Conservation (phyloP, 2,888 invertebrate species). For the Ochropleura leucogaster region DNA sequence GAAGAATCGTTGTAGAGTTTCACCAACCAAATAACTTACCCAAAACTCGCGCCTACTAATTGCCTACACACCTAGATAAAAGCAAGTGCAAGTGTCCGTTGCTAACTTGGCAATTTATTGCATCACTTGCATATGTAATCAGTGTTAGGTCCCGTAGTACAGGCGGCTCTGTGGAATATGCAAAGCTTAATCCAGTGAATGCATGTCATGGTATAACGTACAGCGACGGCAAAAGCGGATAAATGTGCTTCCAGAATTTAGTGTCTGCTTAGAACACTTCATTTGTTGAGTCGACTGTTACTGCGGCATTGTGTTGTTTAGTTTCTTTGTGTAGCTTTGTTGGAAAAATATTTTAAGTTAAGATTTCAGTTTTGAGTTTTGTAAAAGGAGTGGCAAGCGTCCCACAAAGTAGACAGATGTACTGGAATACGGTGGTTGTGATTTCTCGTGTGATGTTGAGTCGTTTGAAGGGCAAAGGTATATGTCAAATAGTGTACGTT, state of each 20-base stretch:
- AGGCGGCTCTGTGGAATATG: constrained; percentile 75
- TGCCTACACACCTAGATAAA: constrained; percentile 32
- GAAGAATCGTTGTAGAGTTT: background rate
- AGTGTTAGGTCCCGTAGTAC: constrained; percentile 64
- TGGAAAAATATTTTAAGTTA: background rate
- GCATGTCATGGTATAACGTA: constrained; percentile 73
- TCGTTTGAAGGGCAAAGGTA: too few relatives aligned
- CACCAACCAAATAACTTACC: constrained; percentile 1
- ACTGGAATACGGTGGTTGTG: background rate
- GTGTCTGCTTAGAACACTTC: constrained; percentile 49
- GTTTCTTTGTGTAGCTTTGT: constrained; percentile 29
- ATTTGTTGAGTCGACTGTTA: constrained; percentile 42
- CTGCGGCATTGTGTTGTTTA: constrained; percentile 25
- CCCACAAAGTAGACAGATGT: background rate
- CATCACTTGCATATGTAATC: constrained; percentile 78
- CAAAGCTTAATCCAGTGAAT: constrained; percentile 80
- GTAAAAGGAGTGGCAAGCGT: background rate
- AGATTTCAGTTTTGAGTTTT: background rate
- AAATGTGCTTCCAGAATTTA: constrained; percentile 61
- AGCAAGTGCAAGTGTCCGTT: constrained; percentile 62
- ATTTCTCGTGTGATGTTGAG: too few relatives aligned
- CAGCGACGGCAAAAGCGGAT: constrained; percentile 60
- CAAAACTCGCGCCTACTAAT: constrained; percentile 26
- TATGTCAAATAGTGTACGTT: background rate
- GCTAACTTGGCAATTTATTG: constrained; percentile 75